Base-by-base conservation (phyloP, 2,888 invertebrate genomes). In the Zeuzera pyrina region DNA sequence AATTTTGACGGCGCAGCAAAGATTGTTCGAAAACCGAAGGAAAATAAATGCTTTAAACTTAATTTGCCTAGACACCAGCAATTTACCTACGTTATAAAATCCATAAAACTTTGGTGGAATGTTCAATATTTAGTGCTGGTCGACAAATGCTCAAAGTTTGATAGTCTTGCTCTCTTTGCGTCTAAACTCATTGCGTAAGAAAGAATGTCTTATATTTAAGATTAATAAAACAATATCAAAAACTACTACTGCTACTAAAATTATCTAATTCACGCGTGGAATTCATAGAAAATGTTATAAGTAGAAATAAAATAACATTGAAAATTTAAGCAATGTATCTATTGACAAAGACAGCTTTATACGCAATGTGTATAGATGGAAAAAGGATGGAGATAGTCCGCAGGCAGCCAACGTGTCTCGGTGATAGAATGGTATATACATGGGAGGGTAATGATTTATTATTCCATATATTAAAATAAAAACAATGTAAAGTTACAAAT, bases 391-490 rank as follows among this genome's bases (percentile, higher is more conserved):
- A 47, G 69, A 71, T 66, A 65, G 70, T 55, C 45, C 41, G 65
- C 38, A 62, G 65, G 52, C 61, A 68, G 66, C 58, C 58, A 57
- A 57, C 56, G 67, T 64, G 71, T 68, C 61, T 70, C 64, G 73
- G 73, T 74, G 78, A 77, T 76, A 73, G 72, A 53, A 60, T 53
- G 70, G 60, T 65, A 65, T 58, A 56, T 63, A 68, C 59, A 67
- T 56, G 60, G 59, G 57, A 60, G 71, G 65, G 68, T 73, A 66
- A 73, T n/a, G n/a, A n/a, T 77, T 78, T 74, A 78, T 70, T 79
- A 78, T 79, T 78, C 78, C 73, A 74, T 74, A 74, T 73, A 73
- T 70, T 76, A 74, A 77, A 70, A 71, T 69, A 70, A 76, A 78
- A 77, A 67, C 57, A 66, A 67, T 78, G 76, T 77, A 77, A 77